Conservation (phyloP, 2,888 invertebrate species). For the Biston betularia region DNA sequence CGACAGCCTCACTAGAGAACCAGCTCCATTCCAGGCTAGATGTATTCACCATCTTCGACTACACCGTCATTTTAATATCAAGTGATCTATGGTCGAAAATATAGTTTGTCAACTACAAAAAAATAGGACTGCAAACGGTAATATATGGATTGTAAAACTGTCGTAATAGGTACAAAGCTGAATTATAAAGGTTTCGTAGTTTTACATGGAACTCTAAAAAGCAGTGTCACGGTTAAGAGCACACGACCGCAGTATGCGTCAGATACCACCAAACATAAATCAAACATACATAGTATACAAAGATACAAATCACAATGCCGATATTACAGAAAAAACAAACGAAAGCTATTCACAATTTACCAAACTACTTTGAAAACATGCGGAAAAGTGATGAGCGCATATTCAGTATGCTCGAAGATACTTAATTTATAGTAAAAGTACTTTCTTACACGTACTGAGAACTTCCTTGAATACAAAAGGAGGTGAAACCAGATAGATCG, state of each 20-base stretch:
- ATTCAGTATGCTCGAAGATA: conserved; percentile 37
- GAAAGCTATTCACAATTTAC: conserved; percentile 30
- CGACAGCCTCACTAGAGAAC: no score
- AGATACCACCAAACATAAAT: conserved; percentile 48
- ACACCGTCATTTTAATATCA: no score
- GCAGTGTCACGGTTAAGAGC: conserved; percentile 67
- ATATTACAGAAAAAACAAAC: conserved; percentile 33
- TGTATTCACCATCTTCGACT: no score
- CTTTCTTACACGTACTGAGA: conserved; percentile 57
- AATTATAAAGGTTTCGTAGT: no score
- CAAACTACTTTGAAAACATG: conserved; percentile 24
- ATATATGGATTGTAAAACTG: no score
- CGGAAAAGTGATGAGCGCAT: conserved; percentile 36
- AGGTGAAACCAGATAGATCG: conserved; percentile 68
- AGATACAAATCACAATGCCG: conserved; percentile 26
- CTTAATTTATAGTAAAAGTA: conserved; percentile 60
- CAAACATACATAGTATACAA: conserved; percentile 35
- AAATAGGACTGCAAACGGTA: no score
- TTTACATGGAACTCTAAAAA: conserved; percentile 33
- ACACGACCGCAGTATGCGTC: conserved; percentile 58
- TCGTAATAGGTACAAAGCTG: no score
- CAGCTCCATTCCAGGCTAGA: no score
- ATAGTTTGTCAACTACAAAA: no score
- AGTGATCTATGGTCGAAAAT: no score
- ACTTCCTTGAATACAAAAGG: conserved; percentile 70